Evolutionary conservation across 2,797 vertebrate species (phyloP), one percentile per base, ranked within the genome.

Genomic region (Selene dorsalis): DNA sequence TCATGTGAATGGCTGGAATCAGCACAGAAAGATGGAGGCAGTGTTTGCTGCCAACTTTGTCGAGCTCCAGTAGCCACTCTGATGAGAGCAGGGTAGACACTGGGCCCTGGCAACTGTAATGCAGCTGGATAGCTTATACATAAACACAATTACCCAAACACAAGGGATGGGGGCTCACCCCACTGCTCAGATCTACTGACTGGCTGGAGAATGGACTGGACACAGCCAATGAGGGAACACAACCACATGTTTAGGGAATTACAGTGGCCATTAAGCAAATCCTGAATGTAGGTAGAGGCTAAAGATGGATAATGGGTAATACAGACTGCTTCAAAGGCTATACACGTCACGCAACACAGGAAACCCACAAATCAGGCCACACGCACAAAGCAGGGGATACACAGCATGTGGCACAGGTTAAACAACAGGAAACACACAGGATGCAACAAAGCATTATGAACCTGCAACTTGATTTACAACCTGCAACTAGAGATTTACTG

Each of bases 61-160:
- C 2, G 47, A 84, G 83, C 69, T 77, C 62, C 69, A 65, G 86
- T 39, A 73, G 64, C 53, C 26, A 39, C 11, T 2, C 55, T 88
- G 90, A 92, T 84, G 83, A 83, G 80, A 91, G 76, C 72, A 43
- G 60, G 57, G 83, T 60, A 50, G 88, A 89, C 85, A 82, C 57
- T 3, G n/a, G 83, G 75, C 55, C 66, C 75, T 62, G 79, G 73
- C 60, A 60, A 32, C 69, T 72, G 81, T 90, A 91, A 93, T 90
- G 83, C 71, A 73, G 76, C 80, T 64, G 72, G 91, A 92, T 91
- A 92, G 90, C 77, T 91, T 84, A 68, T 86, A 89, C 87, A 79
- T 89, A 93, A 93, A 90, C 85, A 88, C 89, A 88, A 91, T 93
- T 89, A 90, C 67, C 77, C 62, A 80, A 58, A 80, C 90, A 89